Percentiles rank a stretch among this genome's conserved stretches.
These are phyloP conservation scores for Deroplatys truncata DNA, from an alignment of 2,888 invertebrate species.

Conservation along the genomic window DNA sequence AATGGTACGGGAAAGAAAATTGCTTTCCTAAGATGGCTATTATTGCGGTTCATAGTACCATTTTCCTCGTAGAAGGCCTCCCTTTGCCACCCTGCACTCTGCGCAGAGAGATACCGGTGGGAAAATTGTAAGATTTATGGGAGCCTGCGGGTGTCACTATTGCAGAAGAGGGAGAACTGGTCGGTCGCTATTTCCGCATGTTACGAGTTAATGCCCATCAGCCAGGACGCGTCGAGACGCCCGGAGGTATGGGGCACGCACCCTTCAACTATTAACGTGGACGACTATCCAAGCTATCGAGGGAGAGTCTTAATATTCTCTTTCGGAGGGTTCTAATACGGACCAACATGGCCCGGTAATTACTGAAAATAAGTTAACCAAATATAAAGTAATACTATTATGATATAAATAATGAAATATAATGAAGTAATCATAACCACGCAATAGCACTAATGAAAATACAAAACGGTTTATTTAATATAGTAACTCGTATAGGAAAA, in stretches of 20 bases:
- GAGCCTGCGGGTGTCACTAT: neutral
- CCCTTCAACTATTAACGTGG: neutral
- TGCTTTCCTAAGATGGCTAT: neutral
- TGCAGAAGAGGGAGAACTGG: neutral
- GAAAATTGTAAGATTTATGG: constrained; percentile 12
- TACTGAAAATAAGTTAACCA: no score
- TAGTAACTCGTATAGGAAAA: no score
- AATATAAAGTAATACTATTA: no score
- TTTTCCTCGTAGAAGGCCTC: neutral
- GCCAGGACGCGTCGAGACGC: neutral
- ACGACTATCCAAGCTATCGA: neutral
- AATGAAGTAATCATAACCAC: no score
- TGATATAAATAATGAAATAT: no score
- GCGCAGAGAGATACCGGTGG: constrained; percentile 1
- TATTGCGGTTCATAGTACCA: neutral
- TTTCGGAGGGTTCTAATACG: neutral
- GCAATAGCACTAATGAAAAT: no score
- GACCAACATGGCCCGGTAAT: no score
- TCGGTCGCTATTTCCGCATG: neutral
- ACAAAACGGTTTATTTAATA: no score
- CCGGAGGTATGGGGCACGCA: neutral
- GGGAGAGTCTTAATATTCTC: neutral
- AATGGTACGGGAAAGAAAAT: no score
- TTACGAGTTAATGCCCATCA: constrained; percentile 14
- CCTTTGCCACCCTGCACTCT: neutral